Conservation (phyloP, 2,888 invertebrate species). For the Lobophora halterata region DNA sequence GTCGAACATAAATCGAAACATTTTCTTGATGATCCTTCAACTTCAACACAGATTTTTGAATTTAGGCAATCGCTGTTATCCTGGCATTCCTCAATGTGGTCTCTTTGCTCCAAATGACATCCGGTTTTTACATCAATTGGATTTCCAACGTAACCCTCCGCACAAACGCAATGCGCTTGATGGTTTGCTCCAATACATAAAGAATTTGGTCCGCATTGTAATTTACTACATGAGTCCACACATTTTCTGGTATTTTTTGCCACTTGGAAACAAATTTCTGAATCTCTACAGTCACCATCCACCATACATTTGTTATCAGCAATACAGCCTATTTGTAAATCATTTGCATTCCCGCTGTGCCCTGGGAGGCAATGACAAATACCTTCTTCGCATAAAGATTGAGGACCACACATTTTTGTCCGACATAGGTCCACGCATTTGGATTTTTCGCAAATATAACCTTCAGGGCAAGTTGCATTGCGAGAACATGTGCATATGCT, state of each 20-base stretch:
- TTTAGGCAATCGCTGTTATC: constrained; percentile 86
- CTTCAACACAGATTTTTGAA: constrained; percentile 85
- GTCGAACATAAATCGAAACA: constrained; percentile 90
- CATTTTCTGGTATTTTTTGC: constrained; percentile 90
- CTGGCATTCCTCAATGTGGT: constrained; percentile 82
- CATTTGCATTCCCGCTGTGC: constrained; percentile 87
- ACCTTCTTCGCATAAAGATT: constrained; percentile 90
- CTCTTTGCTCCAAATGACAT: constrained; percentile 86
- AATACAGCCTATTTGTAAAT: constrained; percentile 85
- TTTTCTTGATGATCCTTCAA: constrained; percentile 82
- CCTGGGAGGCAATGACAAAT: constrained; percentile 90
- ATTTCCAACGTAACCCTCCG: constrained; percentile 90
- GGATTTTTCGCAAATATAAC: constrained; percentile 86
- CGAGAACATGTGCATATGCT: constrained; percentile 85
- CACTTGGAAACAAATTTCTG: constrained; percentile 93
- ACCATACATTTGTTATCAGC: constrained; percentile 88
- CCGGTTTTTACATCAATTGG: constrained; percentile 90
- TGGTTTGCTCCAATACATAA: constrained; percentile 92
- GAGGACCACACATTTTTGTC: constrained; percentile 88
- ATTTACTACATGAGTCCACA: constrained; percentile 91
- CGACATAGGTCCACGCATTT: constrained; percentile 89
- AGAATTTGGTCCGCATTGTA: constrained; percentile 95
- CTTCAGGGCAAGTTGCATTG: constrained; percentile 87
- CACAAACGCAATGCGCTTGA: constrained; percentile 91
- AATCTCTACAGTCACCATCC: constrained; percentile 89